Percentiles rank a stretch among this genome's conserved stretches.
These are phyloP conservation scores for Merluccius polli DNA, from an alignment of 2,797 vertebrate genomes.

Conservation along the genomic window DNA sequence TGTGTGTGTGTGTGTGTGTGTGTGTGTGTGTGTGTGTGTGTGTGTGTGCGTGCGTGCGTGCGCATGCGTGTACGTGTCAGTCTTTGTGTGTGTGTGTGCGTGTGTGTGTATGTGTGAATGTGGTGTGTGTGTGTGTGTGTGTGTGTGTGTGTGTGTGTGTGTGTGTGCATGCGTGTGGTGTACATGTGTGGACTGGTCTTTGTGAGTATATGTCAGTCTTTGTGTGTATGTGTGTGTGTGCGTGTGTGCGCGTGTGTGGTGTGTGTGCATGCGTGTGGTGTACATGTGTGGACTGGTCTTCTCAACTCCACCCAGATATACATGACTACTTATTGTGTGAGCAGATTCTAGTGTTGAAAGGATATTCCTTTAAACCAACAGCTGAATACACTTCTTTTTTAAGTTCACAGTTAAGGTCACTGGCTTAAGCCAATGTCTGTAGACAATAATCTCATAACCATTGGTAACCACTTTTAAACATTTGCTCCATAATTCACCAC, in stretches of 20 bases:
- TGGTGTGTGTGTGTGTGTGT: neutral
- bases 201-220: too few relatives aligned
- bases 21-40: slow-evolving; percentile 19
- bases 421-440: neutral
- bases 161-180: neutral
- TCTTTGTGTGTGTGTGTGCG: neutral
- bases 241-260: slow-evolving; percentile 4
- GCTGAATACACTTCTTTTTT: neutral
- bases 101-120: neutral
- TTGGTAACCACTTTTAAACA: neutral
- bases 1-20: neutral
- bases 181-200: slow-evolving; percentile 18
- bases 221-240: slow-evolving; percentile 8
- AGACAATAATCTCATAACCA: neutral
- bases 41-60: slow-evolving; percentile 7
- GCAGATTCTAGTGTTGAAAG: slow-evolving; percentile 25
- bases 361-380: slow-evolving; percentile 1
- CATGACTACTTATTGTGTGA: slow-evolving; percentile 16
- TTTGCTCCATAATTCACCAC: neutral
- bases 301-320: slow-evolving; percentile 36
- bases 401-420: neutral
- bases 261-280: neutral
- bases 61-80: neutral
- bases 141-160: neutral
- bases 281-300: slow-evolving; percentile 40